Evolutionary conservation across 2,797 vertebrate species (phyloP).

Genomic region (Enteromius afrohamiltoni): DNA sequence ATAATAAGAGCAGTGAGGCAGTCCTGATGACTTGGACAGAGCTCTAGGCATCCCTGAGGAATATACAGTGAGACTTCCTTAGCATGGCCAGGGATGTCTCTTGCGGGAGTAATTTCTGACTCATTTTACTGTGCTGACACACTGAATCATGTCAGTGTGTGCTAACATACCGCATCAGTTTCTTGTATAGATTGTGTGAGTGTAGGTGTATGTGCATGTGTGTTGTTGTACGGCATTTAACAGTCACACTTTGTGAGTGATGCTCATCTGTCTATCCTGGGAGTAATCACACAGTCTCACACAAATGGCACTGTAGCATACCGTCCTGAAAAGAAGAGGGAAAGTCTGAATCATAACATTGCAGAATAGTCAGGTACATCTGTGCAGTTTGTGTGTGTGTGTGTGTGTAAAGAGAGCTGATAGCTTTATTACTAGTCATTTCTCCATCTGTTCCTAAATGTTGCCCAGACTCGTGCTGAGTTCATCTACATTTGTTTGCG

Average conservation of each 20-base stretch:
- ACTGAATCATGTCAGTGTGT: slow-evolving; percentile 29
- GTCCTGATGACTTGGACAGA: slow-evolving; percentile 34
- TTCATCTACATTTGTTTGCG: slow-evolving; percentile 37
- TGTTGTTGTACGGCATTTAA: slow-evolving; percentile 18
- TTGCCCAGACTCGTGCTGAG: slow-evolving; percentile 26
- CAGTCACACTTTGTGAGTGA: slow-evolving; percentile 2
- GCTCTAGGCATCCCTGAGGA: slow-evolving; percentile 19
- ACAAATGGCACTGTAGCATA: neutral
- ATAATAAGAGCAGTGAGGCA: slow-evolving; percentile 10
- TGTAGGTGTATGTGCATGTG: neutral
- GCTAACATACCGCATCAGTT: neutral
- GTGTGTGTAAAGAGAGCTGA: slow-evolving; percentile 11
- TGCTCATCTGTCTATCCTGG: neutral
- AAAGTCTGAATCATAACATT: slow-evolving; percentile 37
- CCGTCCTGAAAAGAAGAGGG: slow-evolving; percentile 11
- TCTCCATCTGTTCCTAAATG: slow-evolving; percentile 30
- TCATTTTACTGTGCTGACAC: slow-evolving; percentile 14
- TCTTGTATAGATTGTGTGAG: neutral
- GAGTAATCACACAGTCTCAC: neutral
- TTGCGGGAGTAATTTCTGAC: slow-evolving; percentile 15
- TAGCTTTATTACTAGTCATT: slow-evolving; percentile 37
- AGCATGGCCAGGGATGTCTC: slow-evolving; percentile 12
- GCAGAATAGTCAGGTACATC: slow-evolving; percentile 31
- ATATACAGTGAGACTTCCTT: slow-evolving; percentile 25
- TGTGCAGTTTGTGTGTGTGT: slow-evolving; percentile 13